Conservation (phyloP, 2,113 vertebrate genomes). For the Myocastor coypus region DNA sequence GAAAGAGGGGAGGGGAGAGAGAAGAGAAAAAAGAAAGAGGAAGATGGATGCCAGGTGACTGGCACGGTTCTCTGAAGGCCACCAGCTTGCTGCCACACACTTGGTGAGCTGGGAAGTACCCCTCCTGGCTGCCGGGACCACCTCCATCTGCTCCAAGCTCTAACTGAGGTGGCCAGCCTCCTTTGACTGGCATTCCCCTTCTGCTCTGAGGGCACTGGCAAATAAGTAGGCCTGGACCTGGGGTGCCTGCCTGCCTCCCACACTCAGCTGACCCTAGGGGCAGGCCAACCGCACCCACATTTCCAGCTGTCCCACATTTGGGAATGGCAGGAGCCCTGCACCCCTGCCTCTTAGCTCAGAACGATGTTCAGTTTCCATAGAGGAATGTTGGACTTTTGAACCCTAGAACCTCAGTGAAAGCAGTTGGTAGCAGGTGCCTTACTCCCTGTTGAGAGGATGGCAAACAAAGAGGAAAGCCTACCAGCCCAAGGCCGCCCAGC, state of each 20-base stretch:
- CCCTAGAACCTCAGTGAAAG: neutral
- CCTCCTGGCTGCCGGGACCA: conserved; percentile 50
- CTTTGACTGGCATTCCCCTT: conserved; percentile 57
- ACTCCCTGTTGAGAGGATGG: conserved; percentile 23
- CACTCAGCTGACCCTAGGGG: neutral
- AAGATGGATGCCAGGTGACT: neutral
- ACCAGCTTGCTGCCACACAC: conserved; percentile 43
- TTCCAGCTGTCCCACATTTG: neutral
- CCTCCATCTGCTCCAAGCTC: conserved; percentile 71
- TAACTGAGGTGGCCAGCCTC: conserved; percentile 24
- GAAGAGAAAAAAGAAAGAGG: neutral
- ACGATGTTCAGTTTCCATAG: neutral
- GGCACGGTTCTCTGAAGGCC: conserved; percentile 50
- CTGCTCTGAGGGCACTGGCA: conserved; percentile 33
- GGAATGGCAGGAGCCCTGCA: neutral
- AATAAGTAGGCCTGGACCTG: neutral
- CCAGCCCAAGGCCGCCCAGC: conserved; percentile 65
- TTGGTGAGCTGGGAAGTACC: neutral
- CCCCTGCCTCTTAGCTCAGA: neutral
- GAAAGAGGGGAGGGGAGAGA: neutral
- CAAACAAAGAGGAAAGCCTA: conserved; percentile 46
- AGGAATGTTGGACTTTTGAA: neutral
- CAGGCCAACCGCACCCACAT: no score
- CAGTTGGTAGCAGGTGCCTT: neutral
- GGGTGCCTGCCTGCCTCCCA: neutral